Percentiles rank a stretch among this genome's conserved stretches.
These are phyloP conservation scores for Carassius auratus DNA, from an alignment of 2,113 vertebrate genomes.

Conservation along the genomic window DNA sequence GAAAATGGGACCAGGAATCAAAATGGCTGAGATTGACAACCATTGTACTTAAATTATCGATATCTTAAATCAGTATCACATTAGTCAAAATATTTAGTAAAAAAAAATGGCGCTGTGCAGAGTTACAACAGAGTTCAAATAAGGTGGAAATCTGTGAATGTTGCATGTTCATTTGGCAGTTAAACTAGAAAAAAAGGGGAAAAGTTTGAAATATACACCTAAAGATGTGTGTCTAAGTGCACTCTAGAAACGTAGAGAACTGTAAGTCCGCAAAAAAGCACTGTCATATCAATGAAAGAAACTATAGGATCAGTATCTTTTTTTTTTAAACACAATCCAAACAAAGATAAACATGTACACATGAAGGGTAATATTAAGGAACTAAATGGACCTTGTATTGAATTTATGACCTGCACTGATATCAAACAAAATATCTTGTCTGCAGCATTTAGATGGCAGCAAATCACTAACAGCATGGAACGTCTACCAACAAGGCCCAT, in stretches of 20 bases:
- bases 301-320: neutral
- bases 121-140: no score
- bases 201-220: no score
- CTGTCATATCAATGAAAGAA: neutral
- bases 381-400: neutral
- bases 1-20: no score
- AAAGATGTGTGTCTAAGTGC: neutral
- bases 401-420: conserved; percentile 35
- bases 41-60: no score
- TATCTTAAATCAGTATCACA: no score
- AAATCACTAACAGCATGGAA: conserved; percentile 44
- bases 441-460: conserved; percentile 33
- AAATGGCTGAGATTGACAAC: no score
- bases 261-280: neutral
- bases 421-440: conserved; percentile 48
- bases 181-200: neutral
- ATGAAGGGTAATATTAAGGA: neutral
- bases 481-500: neutral
- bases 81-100: no score
- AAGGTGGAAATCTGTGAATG: no score
- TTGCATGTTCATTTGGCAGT: neutral
- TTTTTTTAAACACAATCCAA: neutral
- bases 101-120: no score
- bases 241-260: neutral
- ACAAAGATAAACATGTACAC: conserved; percentile 9